Base-by-base conservation (phyloP, 2,888 invertebrate species). In the Julus scanicus region DNA sequence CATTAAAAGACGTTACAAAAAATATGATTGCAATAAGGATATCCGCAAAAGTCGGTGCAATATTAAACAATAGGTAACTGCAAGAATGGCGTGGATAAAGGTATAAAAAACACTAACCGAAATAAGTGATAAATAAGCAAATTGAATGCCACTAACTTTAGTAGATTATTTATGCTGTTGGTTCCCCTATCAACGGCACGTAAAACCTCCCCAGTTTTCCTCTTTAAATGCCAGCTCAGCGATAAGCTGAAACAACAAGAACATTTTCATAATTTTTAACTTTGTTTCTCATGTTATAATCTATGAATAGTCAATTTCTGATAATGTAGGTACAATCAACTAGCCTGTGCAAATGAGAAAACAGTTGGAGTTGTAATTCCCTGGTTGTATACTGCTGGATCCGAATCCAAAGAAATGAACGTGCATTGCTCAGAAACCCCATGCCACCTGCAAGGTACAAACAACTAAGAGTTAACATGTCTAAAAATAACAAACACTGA, bases 111-210 rank as follows among this genome's bases (percentile, higher is more conserved):
- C 29, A 29, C 29, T 1, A 29, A 29, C 29, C 0, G 29, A 29
- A 29, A 29, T 29, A 29, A 29, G 29, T 29, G 29, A 29, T 29
- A 29, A 29, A 29, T 29, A 29, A 29, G 29, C 29, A 1, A 29
- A 29, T 29, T 29, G 0, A 29, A 29, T 29, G 29, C 29, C 4
- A 84, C 84, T 91, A 96, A 98, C 91, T 96, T 98, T 0, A 99
- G 94, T 13, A 99, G 94, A 92, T 96, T 97, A 93, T 98, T 98
- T 90, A 99, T 97, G 88, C 98, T 98, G 91, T 97, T 97, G 0
- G 99, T 99, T 90, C 99, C 99, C 89, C 99, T 94, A 93, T 99
- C 99, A 97, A 99, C 98, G 0, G 99, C 95, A 57, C 98, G 94
- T 1, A 99, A 93, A 0, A 99, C 98, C 93, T 99, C 99, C 1